phyloP scores from a whole-genome alignment of 2,888 invertebrate species.

The Dasysyrphus tricinctus region DNA sequence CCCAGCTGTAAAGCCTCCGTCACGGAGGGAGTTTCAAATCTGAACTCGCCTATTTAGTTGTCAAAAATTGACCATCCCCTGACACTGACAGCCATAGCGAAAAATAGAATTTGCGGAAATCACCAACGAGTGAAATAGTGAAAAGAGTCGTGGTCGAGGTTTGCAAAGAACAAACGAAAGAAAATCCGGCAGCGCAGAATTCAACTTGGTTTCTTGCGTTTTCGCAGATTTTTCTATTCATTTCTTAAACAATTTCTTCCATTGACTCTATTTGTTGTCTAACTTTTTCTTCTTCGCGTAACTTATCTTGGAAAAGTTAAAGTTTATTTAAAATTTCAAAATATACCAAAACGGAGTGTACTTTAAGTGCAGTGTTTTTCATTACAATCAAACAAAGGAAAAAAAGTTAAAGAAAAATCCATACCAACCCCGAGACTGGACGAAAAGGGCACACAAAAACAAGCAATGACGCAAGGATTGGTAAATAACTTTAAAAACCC shows the following conservation, averaged over 20 bases:
- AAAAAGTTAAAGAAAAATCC: constrained; percentile 35
- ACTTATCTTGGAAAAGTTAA: neutral
- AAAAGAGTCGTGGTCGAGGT: constrained; percentile 25
- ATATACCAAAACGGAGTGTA: neutral
- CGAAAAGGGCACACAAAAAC: constrained; percentile 49
- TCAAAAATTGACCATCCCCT: constrained; percentile 24
- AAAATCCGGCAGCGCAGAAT: constrained; percentile 47
- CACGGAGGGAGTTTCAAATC: neutral
- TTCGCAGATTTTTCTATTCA: constrained; percentile 56
- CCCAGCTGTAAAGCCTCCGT: neutral
- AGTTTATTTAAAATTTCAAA: neutral
- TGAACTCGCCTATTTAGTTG: constrained; percentile 9
- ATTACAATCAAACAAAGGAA: constrained; percentile 55
- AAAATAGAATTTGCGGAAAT: constrained; percentile 67
- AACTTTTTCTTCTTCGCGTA: constrained; percentile 23
- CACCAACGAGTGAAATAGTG: constrained; percentile 3
- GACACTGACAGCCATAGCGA: neutral
- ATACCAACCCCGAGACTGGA: constrained; percentile 48
- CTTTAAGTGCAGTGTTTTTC: constrained; percentile 26
- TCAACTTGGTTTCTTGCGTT: constrained; percentile 60
- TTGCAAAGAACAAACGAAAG: constrained; percentile 40
- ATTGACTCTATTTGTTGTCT: constrained; percentile 42
- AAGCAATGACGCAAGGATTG: constrained; percentile 75
- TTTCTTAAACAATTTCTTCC: constrained; percentile 47
- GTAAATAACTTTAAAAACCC: constrained; percentile 52